Base-by-base conservation (phyloP, 2,797 vertebrate species). In the Kryptolebias ocellatus region DNA sequence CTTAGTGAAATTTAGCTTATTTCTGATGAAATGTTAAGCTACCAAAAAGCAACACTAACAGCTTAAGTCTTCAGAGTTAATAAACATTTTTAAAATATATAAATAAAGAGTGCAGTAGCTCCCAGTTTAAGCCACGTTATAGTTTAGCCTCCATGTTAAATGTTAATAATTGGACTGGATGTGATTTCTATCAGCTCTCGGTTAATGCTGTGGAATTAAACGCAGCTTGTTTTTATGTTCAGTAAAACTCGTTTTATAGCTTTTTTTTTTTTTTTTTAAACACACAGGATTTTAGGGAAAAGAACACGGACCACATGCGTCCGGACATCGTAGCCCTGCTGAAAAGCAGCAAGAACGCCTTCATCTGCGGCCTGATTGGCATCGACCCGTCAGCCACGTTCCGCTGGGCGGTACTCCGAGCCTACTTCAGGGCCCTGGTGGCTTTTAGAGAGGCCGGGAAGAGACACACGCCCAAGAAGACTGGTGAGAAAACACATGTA, bases 261-360 rank as follows among this genome's bases (percentile, higher is more conserved):
- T 52, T 1, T 54, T 9, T 55, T 15, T 10, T 20, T 52, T 1
- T 54, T 9, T 55, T 15, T 10, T 20, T 24, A 24, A 16, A 6
- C 53, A 24, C 2, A 92, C 79, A 99, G 98, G 98, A 99, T 87
- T 99, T 99, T 86, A 93, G 98, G 57, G 98, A 99, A 93, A 99
- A 99, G 92, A 99, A 99, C 91, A 99, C 98, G 0, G 98, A 99
- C 78, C 98, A 99, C 85, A 98, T 99, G 98, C 94, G 98, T 0
- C 96, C 97, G 0, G 98, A 99, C 88, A 98, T 99, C 3, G 98
- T 99, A 1, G 96, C 97, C 18, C 92, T 99, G 34, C 92, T 99
- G 58, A 94, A 97, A 86, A 98, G 98, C 95, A 99, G 98, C 89
- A 94, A 91, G 57, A 99, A 94, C 4, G 95, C 96, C 54, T 99